A percentile compares a stretch with the other conserved stretches of the same genome.
phyloP scores from a whole-genome alignment of 2,113 vertebrate genomes.

The Lycaon pictus region DNA sequence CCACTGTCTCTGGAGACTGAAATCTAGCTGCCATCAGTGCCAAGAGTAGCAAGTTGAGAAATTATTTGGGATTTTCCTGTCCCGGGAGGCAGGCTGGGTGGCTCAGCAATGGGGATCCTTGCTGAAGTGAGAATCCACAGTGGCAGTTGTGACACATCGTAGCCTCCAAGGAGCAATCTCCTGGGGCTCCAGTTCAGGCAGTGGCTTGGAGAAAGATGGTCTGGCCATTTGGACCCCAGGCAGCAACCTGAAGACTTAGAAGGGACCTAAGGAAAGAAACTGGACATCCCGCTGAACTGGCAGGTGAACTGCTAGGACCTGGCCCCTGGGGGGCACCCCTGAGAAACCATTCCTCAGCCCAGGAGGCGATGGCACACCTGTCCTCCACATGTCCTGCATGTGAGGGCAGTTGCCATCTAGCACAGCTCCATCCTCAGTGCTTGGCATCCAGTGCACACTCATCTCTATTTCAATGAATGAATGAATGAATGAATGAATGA shows the following conservation, averaged over 20 bases:
- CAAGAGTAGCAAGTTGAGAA: neutral
- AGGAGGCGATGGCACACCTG: rapidly evolving
- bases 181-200: neutral
- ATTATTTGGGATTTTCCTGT: neutral
- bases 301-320: neutral
- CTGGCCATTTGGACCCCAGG: neutral
- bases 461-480: neutral
- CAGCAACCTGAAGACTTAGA: neutral
- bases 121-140: neutral
- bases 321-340: neutral
- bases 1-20: neutral
- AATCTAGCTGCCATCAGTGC: neutral
- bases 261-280: neutral
- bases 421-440: neutral
- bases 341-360: neutral
- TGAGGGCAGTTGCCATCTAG: neutral
- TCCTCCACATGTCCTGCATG: no score
- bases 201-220: neutral
- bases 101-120: neutral
- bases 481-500: neutral
- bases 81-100: neutral
- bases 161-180: neutral
- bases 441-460: no score
- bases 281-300: neutral
- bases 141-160: neutral